Conservation (phyloP, 1,140 invertebrate species). For the Dreissena polymorpha region DNA sequence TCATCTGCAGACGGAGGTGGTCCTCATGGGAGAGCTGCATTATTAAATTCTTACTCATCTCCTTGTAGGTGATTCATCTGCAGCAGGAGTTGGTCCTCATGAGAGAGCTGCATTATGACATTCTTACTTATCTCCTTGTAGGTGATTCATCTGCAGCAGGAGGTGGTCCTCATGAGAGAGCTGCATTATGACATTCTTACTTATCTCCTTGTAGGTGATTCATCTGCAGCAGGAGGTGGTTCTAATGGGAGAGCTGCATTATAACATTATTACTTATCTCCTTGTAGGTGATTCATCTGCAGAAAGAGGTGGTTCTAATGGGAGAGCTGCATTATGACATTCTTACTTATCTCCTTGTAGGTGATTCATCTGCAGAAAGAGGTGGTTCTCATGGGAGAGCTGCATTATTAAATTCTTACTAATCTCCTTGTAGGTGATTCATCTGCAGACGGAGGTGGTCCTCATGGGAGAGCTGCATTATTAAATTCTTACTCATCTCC, state of each 20-base stretch:
- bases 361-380: slow-evolving; percentile 76
- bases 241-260: slow-evolving; percentile 78
- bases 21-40: slow-evolving; percentile 79
- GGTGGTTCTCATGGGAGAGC: slow-evolving; percentile 77
- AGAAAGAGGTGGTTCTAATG: slow-evolving; percentile 77
- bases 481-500: too few relatives aligned
- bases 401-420: too few relatives aligned
- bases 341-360: slow-evolving; percentile 62
- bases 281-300: slow-evolving; percentile 71
- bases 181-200: too few relatives aligned
- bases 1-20: slow-evolving; percentile 74
- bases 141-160: slow-evolving; percentile 76
- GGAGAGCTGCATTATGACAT: slow-evolving; percentile 79
- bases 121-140: too few relatives aligned
- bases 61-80: slow-evolving; percentile 69
- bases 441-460: slow-evolving; percentile 76
- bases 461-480: slow-evolving; percentile 79
- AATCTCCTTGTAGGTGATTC: slow-evolving; percentile 67
- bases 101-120: slow-evolving; percentile 79
- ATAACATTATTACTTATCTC: too few relatives aligned
- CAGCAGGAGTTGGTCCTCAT: slow-evolving; percentile 77
- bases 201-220: slow-evolving; percentile 67
- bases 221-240: slow-evolving; percentile 76
- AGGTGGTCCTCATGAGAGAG: slow-evolving; percentile 77
- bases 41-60: too few relatives aligned